Evolutionary conservation across 2,888 invertebrate species (phyloP).

Genomic region (Abrostola triplasia): DNA sequence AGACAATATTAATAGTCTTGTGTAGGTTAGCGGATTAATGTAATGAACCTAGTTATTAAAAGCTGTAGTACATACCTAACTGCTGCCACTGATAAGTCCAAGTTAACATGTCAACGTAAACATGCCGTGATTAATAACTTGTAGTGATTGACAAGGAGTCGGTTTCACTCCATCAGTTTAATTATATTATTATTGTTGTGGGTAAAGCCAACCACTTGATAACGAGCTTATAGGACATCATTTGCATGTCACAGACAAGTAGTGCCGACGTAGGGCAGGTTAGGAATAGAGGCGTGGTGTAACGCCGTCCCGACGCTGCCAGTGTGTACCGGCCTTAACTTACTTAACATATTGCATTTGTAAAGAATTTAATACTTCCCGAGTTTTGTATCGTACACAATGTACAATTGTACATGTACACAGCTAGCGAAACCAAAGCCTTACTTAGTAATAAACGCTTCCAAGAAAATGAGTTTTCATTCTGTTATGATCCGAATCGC

Average conservation of each 20-base stretch:
- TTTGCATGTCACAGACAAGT: background rate
- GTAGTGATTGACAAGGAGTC: no score
- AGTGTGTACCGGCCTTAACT: slow-evolving; percentile 21
- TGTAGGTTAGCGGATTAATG: no score
- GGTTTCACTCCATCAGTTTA: no score
- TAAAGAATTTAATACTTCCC: slow-evolving; percentile 32
- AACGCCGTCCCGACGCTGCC: background rate
- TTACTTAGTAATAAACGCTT: slow-evolving; percentile 47
- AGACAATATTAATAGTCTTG: background rate
- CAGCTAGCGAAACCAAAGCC: slow-evolving; percentile 33
- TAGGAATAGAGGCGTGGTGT: background rate
- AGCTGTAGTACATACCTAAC: no score
- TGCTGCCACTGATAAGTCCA: no score
- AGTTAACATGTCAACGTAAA: no score
- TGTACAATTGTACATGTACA: no score
- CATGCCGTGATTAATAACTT: no score
- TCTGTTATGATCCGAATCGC: slow-evolving; percentile 10
- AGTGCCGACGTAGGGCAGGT: background rate
- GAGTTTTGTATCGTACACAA: slow-evolving; percentile 25
- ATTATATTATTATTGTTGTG: no score
- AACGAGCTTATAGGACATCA: no score
- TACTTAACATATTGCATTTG: slow-evolving; percentile 45
- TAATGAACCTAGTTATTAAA: no score
- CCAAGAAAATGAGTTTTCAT: slow-evolving; percentile 24
- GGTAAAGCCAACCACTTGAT: no score